Evolutionary conservation across 2,888 invertebrate genomes (phyloP).

Genomic region (Papilio protenor): DNA sequence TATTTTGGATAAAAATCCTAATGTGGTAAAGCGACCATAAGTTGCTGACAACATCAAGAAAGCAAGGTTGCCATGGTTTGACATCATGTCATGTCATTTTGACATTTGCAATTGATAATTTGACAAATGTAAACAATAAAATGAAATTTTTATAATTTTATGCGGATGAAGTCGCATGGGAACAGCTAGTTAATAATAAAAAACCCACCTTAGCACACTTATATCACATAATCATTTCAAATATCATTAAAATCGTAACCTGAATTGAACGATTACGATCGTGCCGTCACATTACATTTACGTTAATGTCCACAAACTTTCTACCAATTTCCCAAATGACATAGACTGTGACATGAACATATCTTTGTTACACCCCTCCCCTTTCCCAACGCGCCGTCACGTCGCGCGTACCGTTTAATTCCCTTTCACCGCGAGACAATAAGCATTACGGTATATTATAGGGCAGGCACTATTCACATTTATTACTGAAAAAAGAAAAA

Average conservation of each 20-base stretch:
- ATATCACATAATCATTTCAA: not conserved
- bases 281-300: not conserved
- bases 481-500: not conserved
- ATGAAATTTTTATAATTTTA: too few relatives aligned
- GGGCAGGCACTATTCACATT: not conserved
- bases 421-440: slow-evolving; percentile 31
- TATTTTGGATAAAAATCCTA: too few relatives aligned
- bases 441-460: not conserved
- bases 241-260: not conserved
- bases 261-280: not conserved
- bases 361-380: not conserved
- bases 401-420: slow-evolving; percentile 18
- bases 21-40: too few relatives aligned
- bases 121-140: too few relatives aligned
- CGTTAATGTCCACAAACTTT: slow-evolving; percentile 14
- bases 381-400: not conserved
- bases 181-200: too few relatives aligned
- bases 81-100: too few relatives aligned
- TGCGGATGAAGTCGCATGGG: too few relatives aligned
- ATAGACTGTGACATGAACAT: not conserved
- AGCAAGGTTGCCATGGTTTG: too few relatives aligned
- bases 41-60: too few relatives aligned
- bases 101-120: too few relatives aligned
- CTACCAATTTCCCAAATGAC: slow-evolving; percentile 14
- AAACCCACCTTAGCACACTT: too few relatives aligned